Percentiles rank a stretch among this genome's conserved stretches.
Evolutionary conservation across 2,888 invertebrate genomes (phyloP).

Genomic region (Aphodius granarius): DNA sequence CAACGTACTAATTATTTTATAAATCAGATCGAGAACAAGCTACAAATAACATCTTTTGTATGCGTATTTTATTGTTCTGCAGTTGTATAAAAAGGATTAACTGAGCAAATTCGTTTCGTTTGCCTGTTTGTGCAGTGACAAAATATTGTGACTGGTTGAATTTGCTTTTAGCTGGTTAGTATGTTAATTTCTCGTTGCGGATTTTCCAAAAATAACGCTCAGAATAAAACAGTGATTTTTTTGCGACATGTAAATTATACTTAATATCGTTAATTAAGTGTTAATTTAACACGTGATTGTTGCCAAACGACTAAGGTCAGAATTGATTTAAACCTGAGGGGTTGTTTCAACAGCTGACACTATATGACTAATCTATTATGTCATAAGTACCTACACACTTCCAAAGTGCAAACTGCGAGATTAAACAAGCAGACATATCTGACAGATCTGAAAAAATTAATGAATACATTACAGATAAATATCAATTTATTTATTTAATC

Average conservation of each 20-base stretch:
- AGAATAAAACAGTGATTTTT: too few relatives aligned
- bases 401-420: neutral
- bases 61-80: neutral
- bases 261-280: too few relatives aligned
- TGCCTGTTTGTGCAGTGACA: neutral
- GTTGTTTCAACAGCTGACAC: too few relatives aligned
- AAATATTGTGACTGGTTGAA: neutral
- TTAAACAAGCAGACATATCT: neutral
- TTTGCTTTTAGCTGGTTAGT: neutral
- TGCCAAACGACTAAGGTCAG: too few relatives aligned
- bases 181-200: neutral
- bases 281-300: too few relatives aligned
- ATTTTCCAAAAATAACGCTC: too few relatives aligned
- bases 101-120: neutral
- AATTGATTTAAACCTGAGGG: too few relatives aligned
- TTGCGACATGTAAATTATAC: too few relatives aligned
- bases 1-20: neutral
- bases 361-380: neutral
- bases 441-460: neutral
- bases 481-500: neutral
- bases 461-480: neutral
- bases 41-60: neutral
- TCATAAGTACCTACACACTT: neutral
- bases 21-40: neutral
- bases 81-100: neutral